Evolutionary conservation across 2,888 invertebrate genomes (phyloP), one percentile per base, ranked within the genome.

Genomic region (Carcina quercana): DNA sequence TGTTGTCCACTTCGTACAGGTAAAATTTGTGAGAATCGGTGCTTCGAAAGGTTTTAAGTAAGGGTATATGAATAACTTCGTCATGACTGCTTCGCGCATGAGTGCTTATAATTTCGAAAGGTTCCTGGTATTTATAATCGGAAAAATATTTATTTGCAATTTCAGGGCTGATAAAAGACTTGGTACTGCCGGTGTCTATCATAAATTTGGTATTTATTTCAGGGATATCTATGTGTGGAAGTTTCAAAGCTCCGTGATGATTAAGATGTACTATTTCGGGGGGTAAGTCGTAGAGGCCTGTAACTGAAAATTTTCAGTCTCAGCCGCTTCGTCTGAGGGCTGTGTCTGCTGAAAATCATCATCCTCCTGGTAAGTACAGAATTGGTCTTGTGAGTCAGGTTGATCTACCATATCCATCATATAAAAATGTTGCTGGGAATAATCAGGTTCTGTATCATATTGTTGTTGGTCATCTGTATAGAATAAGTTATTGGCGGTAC

Each of bases 121-220:
- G 27, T 26, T 40, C 40, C 4, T 19, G 14, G 6, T 19, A 7
- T 30, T 19, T 33, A 28, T 10, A 33, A 2, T 24, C 7, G 6
- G 3, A 7, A 28, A 37, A 37, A 21, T 25, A 36, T 32, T 37
- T 30, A n/a, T 44, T 13, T 2, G 34, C 39, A 20, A 38, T 30
- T 12, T 28, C 22, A 12, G 37, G 34, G 27, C 38, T 38, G 8
- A 40, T 27, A 28, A 42, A 38, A 4, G 35, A 39, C n/a, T 38
- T 17, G 10, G 31, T 38, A 20, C 44, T 44, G 2, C 41, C 42
- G 1, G 44, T 44, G 25, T 44, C 44, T 10, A 44, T 38, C 36
- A 44, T 40, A 10, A 41, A 38, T 3, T 13, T 12, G 6, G 37
- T 11, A n/a, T 40, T 21, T 12, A 43, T 30, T 30, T 42, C 45